Conservation (phyloP, 2,113 vertebrate genomes). For the Scomber japonicus region DNA sequence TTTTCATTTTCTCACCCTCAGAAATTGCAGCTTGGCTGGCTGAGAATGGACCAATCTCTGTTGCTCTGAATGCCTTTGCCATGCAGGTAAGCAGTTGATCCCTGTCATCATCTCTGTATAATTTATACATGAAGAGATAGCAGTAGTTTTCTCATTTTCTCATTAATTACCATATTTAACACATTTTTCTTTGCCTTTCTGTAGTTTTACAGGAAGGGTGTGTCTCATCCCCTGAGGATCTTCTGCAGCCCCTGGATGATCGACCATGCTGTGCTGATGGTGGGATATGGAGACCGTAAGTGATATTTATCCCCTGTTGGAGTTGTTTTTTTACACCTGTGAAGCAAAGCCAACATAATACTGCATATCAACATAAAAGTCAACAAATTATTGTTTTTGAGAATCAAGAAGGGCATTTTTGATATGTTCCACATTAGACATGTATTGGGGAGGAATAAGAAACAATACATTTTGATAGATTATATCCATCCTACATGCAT, state of each 20-base stretch:
- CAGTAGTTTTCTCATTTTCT: background rate
- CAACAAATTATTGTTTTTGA: background rate
- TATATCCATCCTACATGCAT: too few relatives aligned
- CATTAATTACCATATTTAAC: background rate
- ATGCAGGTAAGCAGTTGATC: constrained; percentile 87
- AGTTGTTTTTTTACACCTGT: background rate
- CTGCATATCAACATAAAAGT: background rate
- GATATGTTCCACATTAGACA: too few relatives aligned
- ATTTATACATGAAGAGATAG: background rate
- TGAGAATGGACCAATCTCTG: constrained; percentile 90
- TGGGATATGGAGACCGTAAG: constrained; percentile 92
- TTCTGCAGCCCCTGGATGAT: constrained; percentile 93
- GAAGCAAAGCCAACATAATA: background rate
- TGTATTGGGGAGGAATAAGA: too few relatives aligned
- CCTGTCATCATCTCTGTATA: background rate
- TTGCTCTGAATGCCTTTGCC: constrained; percentile 93
- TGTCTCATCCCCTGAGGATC: constrained; percentile 89
- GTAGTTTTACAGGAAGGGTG: constrained; percentile 91
- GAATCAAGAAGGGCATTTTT: background rate
- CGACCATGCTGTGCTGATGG: constrained; percentile 91
- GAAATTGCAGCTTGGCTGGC: constrained; percentile 92
- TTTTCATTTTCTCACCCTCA: constrained; percentile 55
- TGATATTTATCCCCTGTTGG: background rate
- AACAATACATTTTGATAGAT: too few relatives aligned
- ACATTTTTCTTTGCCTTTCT: constrained; percentile 14